These are phyloP conservation scores for Trissolcus japonicus DNA, from an alignment of 2,888 invertebrate genomes.

Conservation along the genomic window DNA sequence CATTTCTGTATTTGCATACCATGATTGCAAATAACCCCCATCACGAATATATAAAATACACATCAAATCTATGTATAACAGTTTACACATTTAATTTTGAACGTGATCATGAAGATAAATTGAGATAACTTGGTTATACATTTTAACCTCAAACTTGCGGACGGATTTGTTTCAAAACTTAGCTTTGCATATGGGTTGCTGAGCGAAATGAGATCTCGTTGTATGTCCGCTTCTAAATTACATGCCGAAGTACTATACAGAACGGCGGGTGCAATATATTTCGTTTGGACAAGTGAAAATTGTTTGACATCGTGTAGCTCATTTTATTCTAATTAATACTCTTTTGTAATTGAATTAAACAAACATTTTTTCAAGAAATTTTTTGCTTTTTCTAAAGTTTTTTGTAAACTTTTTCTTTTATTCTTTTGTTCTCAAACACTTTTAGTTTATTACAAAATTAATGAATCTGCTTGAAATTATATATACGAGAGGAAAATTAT, in stretches of 20 bases:
- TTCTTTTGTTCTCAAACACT: too few relatives aligned
- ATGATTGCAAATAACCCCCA: too few relatives aligned
- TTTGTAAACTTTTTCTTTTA: too few relatives aligned
- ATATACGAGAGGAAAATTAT: too few relatives aligned
- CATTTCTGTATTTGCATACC: too few relatives aligned
- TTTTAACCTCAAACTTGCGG: conserved; percentile 11
- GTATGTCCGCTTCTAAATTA: conserved; percentile 18
- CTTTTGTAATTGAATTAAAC: neutral
- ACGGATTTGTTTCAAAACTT: conserved; percentile 20
- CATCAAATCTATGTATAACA: neutral
- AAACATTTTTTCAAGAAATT: too few relatives aligned
- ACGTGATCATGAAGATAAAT: conserved; percentile 5
- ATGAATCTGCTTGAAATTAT: too few relatives aligned
- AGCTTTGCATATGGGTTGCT: conserved; percentile 11
- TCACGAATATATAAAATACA: neutral
- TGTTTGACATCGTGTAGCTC: conserved; percentile 14
- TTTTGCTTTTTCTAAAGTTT: too few relatives aligned
- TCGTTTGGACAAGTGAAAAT: conserved; percentile 19
- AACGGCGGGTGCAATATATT: conserved; percentile 10
- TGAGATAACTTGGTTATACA: conserved; percentile 5
- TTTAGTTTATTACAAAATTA: too few relatives aligned
- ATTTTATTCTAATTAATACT: conserved; percentile 19
- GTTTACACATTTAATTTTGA: conserved; percentile 4
- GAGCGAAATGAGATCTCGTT: conserved; percentile 27
- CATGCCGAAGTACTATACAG: conserved; percentile 10